Evolutionary conservation across 2,113 vertebrate genomes (phyloP), one percentile per base, ranked within the genome.

Genomic region (Sphaerodactylus townsendi): DNA sequence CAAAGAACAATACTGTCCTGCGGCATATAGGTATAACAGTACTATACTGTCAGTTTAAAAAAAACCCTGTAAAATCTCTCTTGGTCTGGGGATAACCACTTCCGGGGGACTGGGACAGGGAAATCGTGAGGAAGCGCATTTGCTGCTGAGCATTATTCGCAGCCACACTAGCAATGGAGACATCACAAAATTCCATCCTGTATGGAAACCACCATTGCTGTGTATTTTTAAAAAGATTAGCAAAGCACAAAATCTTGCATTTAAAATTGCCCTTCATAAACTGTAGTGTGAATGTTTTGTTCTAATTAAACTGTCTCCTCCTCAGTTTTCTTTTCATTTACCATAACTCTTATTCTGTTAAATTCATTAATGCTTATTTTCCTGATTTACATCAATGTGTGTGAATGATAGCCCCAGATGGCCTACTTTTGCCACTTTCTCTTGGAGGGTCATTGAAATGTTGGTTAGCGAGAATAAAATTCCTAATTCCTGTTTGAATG

Each of bases 301-400:
- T 0, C 0, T 0, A 1, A 21, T 15, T 28, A 2, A 0, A 0
- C n/a, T 77, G 37, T 70, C 13, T 35, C 2, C 11, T 11, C 53
- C 5, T 39, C 79, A 17, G 21, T 62, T 35, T 9, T 35, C 28
- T 35, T 68, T 0, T 80, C 66, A 77, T 50, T n/a, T 53, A 50
- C 35, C 68, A 25, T 39, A 81, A 65, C 14, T 48, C 33, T 64
- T 46, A 82, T 64, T 73, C 39, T 11, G 62, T 64, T 37, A 46
- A 39, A 64, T 66, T 19, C 21, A 79, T 72, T 82, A 39, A 72
- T 33, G 59, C 19, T 62, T 1, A 13, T 82, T 59, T 23, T 59
- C 44, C 41, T 74, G 39, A 65, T 74, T 82, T 74, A 33, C 23
- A 44, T 59, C 37, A n/a, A 7, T 78, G 7, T 13, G 28, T 44